Conservation (phyloP, 2,888 invertebrate species). For the Candidula unifasciata region DNA sequence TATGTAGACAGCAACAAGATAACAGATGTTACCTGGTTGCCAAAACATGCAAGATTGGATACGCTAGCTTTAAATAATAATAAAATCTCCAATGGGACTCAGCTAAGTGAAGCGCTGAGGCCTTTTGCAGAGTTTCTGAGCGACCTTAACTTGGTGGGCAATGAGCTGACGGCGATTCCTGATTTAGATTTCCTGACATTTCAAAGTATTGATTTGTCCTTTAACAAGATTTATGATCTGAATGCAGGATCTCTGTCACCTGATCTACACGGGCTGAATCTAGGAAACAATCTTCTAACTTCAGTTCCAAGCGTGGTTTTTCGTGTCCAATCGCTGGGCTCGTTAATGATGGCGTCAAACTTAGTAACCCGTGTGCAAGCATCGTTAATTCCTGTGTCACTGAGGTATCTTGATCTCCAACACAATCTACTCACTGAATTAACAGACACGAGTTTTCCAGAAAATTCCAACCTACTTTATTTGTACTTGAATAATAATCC, state of each 20-base stretch:
- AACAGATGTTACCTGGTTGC: not conserved
- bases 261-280: too few relatives aligned
- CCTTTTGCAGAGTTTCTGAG: not conserved
- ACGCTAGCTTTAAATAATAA: not conserved
- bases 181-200: not conserved
- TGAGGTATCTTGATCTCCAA: too few relatives aligned
- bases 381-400: too few relatives aligned
- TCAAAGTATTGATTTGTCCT: too few relatives aligned
- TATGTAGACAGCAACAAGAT: not conserved
- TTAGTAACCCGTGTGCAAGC: too few relatives aligned
- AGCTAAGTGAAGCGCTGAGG: not conserved
- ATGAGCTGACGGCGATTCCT: not conserved
- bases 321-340: not conserved
- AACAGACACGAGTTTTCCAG: not conserved
- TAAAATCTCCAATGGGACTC: not conserved
- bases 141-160: not conserved
- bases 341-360: too few relatives aligned
- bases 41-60: not conserved
- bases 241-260: too few relatives aligned
- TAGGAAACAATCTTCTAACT: too few relatives aligned
- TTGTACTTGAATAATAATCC: not conserved
- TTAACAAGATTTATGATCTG: too few relatives aligned
- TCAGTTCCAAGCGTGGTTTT: too few relatives aligned
- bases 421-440: not conserved
- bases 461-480: not conserved